Base-by-base conservation (phyloP, 2,797 vertebrate genomes). In the Falco naumanni region DNA sequence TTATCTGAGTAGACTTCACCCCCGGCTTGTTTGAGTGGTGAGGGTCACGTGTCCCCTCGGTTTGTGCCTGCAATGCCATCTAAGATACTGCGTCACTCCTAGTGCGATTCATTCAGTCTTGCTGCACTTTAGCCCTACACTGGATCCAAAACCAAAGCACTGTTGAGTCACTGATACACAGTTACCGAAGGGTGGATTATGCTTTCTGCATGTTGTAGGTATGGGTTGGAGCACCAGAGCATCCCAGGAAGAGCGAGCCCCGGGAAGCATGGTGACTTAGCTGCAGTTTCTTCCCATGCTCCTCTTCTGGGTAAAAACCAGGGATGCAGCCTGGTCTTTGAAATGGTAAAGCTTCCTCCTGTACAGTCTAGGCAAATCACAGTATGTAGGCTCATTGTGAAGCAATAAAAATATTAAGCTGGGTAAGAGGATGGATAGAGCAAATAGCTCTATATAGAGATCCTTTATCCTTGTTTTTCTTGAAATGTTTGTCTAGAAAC, bases 401-500 rank as follows among this genome's bases (percentile, higher is more conserved):
- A 84, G 93, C 93, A 81, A n/a, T 79, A 84, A 87, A 95, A 93
- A 93, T 84, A 95, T 51, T 86, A 94, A 95, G 47, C 68, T 87
- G 90, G 81, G 51, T 84, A 92, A 92, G 87, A 84, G 41, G 61
- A 48, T 80, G 87, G 53, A 63, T 65, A 84, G 90, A 88, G 89
- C 81, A 90, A 90, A 87, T 50, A 89, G 53, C 71, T 90, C 78
- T 61, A 69, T 77, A 74, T 74, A 84, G 91, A 96, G 83, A 89
- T 65, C 74, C 63, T 92, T 96, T 90, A 87, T 94, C 90, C 88
- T 87, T 92, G 63, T 95, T 91, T 95, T 91, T 50, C 90, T 91
- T 93, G 79, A 96, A 75, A 85, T 88, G 79, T 94, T 95, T 97
- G 79, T 95, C 90, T 70, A 91, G 93, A 87, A 94, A 95, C 72